Evolutionary conservation across 2,113 vertebrate species (phyloP), one percentile per base, ranked within the genome.

Genomic region (Semicossyphus pulcher): DNA sequence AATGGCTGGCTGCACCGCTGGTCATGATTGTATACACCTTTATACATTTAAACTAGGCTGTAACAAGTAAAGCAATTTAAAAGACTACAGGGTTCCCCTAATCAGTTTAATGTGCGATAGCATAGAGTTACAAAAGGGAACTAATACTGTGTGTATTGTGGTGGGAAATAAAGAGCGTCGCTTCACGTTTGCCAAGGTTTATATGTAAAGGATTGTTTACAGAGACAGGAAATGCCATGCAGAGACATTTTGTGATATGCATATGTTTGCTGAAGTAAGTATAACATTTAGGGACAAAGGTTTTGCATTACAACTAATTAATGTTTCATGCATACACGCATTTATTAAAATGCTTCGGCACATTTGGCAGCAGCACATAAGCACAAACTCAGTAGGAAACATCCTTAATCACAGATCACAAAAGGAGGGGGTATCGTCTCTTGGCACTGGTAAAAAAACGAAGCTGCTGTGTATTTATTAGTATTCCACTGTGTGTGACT

Each of bases 381-480:
- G 5, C 18, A 29, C 26, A 39, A 23, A 51, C 63, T 7, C n/a
- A 65, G 41, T 54, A 39, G 36, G 15, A 57, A 12, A 7, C 21
- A 31, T 18, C 23, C 15, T 28, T 14, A 56, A 4, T 34, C 26
- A 3, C 11, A 62, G 1, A 21, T 6, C 48, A 5, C 36, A 39
- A 49, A 66, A 36, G 16, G 1, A 57, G 37, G 20, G 10, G 29
- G 32, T 45, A 26, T 11, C 2, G 32, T 28, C 7, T 44, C 11
- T 39, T 39, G 20, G 18, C 47, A 53, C 6, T 39, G 6, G 15
- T 66, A 80, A 63, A 80, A 63, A 9, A 0, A 10, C 10, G n/a
- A 25, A 28, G 34, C 51, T 54, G 53, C 49, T 53, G 41, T 23
- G 39, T 58, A n/a, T 80, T 52, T 65, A 48, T 20, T n/a, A n/a